Conservation (phyloP, 2,113 vertebrate species). For the Fulica atra region DNA sequence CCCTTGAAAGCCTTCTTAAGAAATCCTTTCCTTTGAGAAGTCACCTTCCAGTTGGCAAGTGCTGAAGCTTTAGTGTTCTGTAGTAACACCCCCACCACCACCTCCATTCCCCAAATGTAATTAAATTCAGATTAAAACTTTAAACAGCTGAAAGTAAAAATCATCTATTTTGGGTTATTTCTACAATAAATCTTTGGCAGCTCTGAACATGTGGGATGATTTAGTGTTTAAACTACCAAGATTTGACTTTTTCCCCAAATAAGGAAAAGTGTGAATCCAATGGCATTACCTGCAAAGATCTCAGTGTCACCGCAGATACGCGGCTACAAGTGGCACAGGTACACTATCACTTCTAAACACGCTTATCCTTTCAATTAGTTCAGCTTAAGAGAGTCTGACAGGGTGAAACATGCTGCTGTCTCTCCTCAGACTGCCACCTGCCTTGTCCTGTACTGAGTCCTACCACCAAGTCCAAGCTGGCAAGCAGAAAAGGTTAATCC, state of each 20-base stretch:
- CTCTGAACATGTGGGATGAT: constrained; percentile 12
- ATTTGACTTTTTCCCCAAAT: not conserved
- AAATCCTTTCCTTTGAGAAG: constrained; percentile 9
- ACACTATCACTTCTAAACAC: not conserved
- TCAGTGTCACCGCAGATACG: not conserved
- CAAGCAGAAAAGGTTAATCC: not conserved
- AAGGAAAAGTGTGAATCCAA: not conserved
- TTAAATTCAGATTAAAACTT: constrained; percentile 48
- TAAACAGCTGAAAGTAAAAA: constrained; percentile 36
- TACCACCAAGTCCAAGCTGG: not conserved
- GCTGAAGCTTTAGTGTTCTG: not conserved
- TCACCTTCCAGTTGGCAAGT: not conserved
- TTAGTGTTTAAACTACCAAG: not conserved
- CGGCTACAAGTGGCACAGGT: not conserved
- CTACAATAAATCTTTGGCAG: constrained; percentile 11
- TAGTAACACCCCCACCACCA: constrained; percentile 14
- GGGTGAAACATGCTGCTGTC: not conserved
- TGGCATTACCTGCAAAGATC: not conserved
- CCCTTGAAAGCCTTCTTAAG: constrained; percentile 19
- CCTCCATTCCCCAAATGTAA: not conserved
- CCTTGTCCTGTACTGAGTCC: not conserved
- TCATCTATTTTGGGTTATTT: constrained; percentile 9
- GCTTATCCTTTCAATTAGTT: not conserved
- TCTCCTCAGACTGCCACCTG: not conserved
- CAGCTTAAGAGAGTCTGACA: not conserved